phyloP scores from a whole-genome alignment of 2,113 vertebrate genomes.

The Takifugu flavidus region DNA sequence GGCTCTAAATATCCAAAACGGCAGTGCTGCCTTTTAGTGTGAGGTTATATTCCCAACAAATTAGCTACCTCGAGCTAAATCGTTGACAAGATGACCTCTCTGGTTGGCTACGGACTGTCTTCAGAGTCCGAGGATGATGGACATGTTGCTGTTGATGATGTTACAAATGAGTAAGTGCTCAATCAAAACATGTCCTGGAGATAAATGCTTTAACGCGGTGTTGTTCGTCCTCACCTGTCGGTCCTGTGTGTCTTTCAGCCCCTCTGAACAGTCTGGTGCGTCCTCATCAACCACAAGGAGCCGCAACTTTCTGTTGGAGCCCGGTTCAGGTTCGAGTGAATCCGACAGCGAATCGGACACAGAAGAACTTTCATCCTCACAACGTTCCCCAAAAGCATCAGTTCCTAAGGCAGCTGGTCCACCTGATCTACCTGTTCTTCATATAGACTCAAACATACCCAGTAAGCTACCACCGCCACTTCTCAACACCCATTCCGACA shows the following conservation, averaged over 20 bases:
- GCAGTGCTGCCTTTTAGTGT: too few species aligned
- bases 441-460: background rate
- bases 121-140: constrained; percentile 73
- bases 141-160: constrained; percentile 38
- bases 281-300: constrained; percentile 23
- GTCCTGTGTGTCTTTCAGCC: constrained; percentile 12
- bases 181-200: background rate
- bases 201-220: background rate
- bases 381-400: background rate
- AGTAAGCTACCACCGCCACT: constrained; percentile 69
- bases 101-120: constrained; percentile 75
- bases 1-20: too few species aligned
- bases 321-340: constrained; percentile 67
- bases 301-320: constrained; percentile 72
- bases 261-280: background rate
- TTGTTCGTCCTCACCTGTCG: background rate
- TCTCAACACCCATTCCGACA: constrained; percentile 47
- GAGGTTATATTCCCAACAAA: background rate
- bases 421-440: background rate
- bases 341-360: constrained; percentile 51
- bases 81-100: constrained; percentile 54
- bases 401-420: background rate
- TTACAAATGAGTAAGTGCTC: constrained; percentile 12
- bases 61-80: background rate
- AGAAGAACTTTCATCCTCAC: background rate